phyloP scores from a whole-genome alignment of 92 coral and sea anemone genomes.

The Zoanthus gigantus region DNA sequence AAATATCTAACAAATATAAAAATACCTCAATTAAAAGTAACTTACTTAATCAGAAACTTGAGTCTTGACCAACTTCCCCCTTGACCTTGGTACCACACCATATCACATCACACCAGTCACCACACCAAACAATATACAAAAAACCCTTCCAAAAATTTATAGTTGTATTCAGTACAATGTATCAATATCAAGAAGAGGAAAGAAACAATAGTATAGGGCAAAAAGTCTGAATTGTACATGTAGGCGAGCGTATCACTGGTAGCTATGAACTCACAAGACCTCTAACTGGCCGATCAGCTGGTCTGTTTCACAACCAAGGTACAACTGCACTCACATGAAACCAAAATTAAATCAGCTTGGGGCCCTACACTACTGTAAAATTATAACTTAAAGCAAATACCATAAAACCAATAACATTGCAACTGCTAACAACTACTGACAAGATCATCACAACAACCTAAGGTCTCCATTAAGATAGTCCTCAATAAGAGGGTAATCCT shows the following conservation, averaged over 20 bases:
- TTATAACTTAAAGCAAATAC: slow-evolving; percentile 3
- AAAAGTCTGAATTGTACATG: slow-evolving; percentile 26
- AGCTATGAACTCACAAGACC: slow-evolving; percentile 36
- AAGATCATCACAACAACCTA: slow-evolving; percentile 1
- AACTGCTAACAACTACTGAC: slow-evolving; percentile 22
- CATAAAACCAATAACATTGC: slow-evolving; percentile 9
- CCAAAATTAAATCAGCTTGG: slow-evolving; percentile 17
- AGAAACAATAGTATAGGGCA: slow-evolving; percentile 38
- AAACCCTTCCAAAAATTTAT: slow-evolving; percentile 16
- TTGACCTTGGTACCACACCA: slow-evolving; percentile 31
- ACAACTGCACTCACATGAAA: slow-evolving; percentile 17
- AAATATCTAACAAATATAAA: slow-evolving; percentile 13
- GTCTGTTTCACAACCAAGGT: slow-evolving; percentile 27
- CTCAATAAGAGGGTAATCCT: slow-evolving; percentile 25
- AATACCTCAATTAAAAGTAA: slow-evolving; percentile 8
- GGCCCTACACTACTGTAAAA: slow-evolving; percentile 26
- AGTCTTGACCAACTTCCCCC: slow-evolving; percentile 13
- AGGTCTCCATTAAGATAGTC: slow-evolving; percentile 35
- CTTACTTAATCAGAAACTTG: slow-evolving; percentile 12
- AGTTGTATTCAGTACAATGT: slow-evolving; percentile 4
- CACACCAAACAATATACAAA: slow-evolving; percentile 3
- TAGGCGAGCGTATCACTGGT: slow-evolving; percentile 19
- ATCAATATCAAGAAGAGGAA: slow-evolving; percentile 21
- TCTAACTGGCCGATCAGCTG: slow-evolving; percentile 21
- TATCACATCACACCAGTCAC: slow-evolving; percentile 17